Evolutionary conservation across 2,797 vertebrate species (phyloP), one percentile per base, ranked within the genome.

Genomic region (Lacerta viridis): DNA sequence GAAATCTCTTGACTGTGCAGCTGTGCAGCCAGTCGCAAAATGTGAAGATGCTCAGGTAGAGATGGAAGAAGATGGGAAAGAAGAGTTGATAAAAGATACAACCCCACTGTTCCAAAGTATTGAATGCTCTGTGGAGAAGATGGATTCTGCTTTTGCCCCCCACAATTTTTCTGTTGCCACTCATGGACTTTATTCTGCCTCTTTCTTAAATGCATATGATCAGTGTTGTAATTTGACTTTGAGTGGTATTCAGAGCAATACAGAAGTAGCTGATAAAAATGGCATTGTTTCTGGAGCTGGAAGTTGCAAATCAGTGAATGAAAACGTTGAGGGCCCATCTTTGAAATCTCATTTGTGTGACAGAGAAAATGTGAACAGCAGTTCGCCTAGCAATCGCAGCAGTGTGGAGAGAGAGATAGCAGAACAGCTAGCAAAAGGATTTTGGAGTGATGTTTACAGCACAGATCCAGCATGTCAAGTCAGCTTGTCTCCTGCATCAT

Each of bases 361-460:
- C 46, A 90, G 89, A 55, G 96, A 95, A 83, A 90, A 94, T 5
- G 18, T 85, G 41, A 78, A 75, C 29, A 3, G 92, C 87, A 76
- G 90, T 1, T 91, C 93, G 25, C 74, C 94, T 8, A 92, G 93
- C 10, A 95, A 96, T 41, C 94, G 98, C 85, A 99, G 98, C 88
- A 98, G 97, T 0, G 98, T 98, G 81, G 99, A 99, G 90, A 98
- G 98, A 80, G 99, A 99, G 92, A 98, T 99, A 87, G 99, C 99
- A 1, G 98, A 99, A 93, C 99, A 99, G 96, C 96, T 99, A 18
- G 99, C 99, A 0, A 98, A 98, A 92, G 98, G 99, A 8, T 99
- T 99, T 95, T 99, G 99, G 99, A 95, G 97, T 55, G 98, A 99
- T 86, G 90, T 98, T 25, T 98, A 97, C 89, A 97, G 96, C n/a